phyloP scores from a whole-genome alignment of 1,140 invertebrate species.

The Drosophila sp. region DNA sequence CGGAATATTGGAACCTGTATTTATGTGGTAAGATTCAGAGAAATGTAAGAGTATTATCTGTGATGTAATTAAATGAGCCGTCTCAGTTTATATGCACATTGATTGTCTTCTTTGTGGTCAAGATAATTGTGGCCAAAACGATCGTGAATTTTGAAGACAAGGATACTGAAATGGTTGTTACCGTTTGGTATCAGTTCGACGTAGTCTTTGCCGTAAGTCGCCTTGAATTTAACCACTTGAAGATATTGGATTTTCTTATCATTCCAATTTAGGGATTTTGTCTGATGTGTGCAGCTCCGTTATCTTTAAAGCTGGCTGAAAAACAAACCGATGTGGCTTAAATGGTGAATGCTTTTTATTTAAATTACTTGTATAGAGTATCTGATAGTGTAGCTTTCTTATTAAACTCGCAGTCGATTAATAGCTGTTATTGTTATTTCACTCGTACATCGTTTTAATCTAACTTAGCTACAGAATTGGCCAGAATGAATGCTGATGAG shows the following conservation, averaged over 20 bases:
- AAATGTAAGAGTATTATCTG: not conserved
- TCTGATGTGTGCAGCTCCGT: not conserved
- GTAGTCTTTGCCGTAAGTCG: conserved; percentile 17
- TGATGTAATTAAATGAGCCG: not conserved
- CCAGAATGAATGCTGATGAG: not conserved
- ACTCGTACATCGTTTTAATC: conserved; percentile 3
- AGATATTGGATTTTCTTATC: not conserved
- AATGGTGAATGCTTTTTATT: not conserved
- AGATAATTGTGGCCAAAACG: conserved; percentile 25
- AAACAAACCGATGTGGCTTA: conserved; percentile 5
- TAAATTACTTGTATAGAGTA: not conserved
- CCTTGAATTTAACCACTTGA: not conserved
- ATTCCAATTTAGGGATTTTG: conserved; percentile 3
- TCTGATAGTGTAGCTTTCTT: not conserved
- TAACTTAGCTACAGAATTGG: conserved; percentile 7
- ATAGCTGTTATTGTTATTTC: conserved; percentile 6
- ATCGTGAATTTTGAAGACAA: not conserved
- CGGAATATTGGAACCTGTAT: not conserved
- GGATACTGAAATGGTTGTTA: not conserved
- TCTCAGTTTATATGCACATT: conserved; percentile 35
- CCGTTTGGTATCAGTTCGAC: conserved; percentile 23
- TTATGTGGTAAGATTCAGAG: not conserved
- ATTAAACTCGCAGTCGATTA: conserved; percentile 30
- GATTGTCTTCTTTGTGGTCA: conserved; percentile 21
- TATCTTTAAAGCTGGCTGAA: conserved; percentile 9